Conservation (phyloP, 37 sponge, comb jelly and placozoan species). For the Agelas oroides region DNA sequence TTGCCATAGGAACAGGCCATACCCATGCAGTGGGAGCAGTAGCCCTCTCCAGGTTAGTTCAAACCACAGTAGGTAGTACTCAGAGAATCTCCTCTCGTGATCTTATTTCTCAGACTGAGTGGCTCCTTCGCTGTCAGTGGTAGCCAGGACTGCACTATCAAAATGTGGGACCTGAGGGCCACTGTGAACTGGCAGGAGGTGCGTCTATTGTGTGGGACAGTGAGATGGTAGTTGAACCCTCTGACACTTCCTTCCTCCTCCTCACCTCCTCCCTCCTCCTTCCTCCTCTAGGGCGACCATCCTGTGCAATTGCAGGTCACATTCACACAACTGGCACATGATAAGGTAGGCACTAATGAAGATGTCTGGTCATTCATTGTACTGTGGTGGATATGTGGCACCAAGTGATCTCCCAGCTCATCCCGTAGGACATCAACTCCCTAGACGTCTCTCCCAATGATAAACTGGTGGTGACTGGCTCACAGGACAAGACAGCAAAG, state of each 20-base stretch:
- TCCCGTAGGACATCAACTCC: conserved; percentile 89
- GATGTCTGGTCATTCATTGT: too few species aligned
- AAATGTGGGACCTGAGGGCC: conserved; percentile 74
- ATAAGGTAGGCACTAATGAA: conserved; percentile 62
- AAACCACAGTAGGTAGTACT: too few species aligned
- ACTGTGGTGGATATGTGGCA: too few species aligned
- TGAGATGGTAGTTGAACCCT: too few species aligned
- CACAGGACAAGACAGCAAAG: conserved; percentile 95
- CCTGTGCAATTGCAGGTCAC: conserved; percentile 49
- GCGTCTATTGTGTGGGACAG: too few species aligned
- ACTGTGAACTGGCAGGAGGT: background rate
- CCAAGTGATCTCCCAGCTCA: background rate
- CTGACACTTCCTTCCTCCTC: too few species aligned
- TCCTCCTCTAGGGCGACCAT: background rate
- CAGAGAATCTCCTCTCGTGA: too few species aligned
- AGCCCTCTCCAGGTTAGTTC: conserved; percentile 72
- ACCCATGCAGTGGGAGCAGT: conserved; percentile 87
- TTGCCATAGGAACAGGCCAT: conserved; percentile 89
- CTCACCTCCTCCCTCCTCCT: background rate
- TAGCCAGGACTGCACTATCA: conserved; percentile 80
- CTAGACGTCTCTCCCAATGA: conserved; percentile 97
- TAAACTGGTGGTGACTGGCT: conserved; percentile 91
- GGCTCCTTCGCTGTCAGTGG: conserved; percentile 80
- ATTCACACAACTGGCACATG: conserved; percentile 83
- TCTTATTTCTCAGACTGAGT: conserved; percentile 33